These are phyloP conservation scores for Cheilosia urbana DNA, from an alignment of 2,888 invertebrate species.

Conservation along the genomic window DNA sequence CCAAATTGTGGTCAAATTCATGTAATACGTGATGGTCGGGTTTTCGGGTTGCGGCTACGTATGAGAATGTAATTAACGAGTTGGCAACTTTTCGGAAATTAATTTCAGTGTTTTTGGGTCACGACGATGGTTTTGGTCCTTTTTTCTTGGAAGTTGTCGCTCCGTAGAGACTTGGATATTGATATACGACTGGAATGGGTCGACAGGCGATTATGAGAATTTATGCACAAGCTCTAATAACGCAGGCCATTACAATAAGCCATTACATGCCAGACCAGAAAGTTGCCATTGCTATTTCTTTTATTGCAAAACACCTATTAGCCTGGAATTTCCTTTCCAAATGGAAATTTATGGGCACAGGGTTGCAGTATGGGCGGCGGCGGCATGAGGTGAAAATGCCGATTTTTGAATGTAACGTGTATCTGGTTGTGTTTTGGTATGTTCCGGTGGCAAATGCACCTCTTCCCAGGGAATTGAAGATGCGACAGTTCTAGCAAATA, in stretches of 20 bases:
- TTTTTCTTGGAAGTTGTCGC: background rate
- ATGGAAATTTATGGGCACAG: background rate
- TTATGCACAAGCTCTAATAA: constrained; percentile 1
- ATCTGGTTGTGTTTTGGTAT: background rate
- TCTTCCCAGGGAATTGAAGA: too few relatives aligned
- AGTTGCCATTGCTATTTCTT: background rate
- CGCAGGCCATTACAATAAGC: background rate
- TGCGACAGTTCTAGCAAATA: too few relatives aligned
- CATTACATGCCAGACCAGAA: background rate
- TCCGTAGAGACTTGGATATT: background rate
- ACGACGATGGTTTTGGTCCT: background rate
- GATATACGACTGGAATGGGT: background rate
- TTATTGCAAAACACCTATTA: constrained; percentile 9
- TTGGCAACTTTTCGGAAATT: constrained; percentile 14
- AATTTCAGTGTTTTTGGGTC: background rate
- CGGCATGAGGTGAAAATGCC: background rate
- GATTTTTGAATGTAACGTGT: background rate
- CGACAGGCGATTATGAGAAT: constrained; percentile 2
- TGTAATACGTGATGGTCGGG: constrained; percentile 31
- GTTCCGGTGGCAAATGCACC: too few relatives aligned
- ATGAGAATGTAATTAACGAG: constrained; percentile 41
- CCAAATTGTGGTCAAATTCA: constrained; percentile 49
- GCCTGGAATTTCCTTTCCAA: constrained; percentile 3
- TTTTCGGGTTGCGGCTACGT: background rate
- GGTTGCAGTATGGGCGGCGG: background rate